phyloP scores from a whole-genome alignment of 2,888 invertebrate species.

The Cinara cedri region DNA sequence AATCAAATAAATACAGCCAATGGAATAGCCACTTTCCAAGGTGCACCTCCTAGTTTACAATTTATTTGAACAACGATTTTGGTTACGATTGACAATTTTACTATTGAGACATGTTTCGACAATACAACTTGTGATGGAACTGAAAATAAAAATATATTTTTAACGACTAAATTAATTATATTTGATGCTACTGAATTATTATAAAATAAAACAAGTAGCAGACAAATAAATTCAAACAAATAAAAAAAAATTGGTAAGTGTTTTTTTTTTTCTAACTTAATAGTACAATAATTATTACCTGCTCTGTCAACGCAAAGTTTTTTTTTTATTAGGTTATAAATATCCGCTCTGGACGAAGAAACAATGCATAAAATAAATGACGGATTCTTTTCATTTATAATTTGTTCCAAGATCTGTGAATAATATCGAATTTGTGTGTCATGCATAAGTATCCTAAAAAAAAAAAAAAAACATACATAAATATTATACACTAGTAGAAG shows the following conservation, averaged over 20 bases:
- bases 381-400: constrained; percentile 68
- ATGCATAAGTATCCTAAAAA: no score
- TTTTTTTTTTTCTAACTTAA: not conserved
- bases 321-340: constrained; percentile 88
- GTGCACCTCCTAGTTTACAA: constrained; percentile 89
- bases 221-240: no score
- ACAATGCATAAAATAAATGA: constrained; percentile 73
- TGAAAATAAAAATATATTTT: constrained; percentile 59
- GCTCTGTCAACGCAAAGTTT: constrained; percentile 78
- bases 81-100: constrained; percentile 80
- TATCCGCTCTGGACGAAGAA: constrained; percentile 72
- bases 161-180: no score
- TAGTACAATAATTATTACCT: constrained; percentile 59
- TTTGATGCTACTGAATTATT: no score
- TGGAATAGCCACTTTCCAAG: constrained; percentile 81
- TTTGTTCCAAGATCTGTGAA: constrained; percentile 68
- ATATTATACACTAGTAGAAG: no score
- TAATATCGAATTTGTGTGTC: no score
- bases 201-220: no score
- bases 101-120: constrained; percentile 69
- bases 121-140: constrained; percentile 63
- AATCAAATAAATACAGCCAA: constrained; percentile 62
- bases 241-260: no score
- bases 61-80: constrained; percentile 93
- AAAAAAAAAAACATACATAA: not conserved